Percentiles rank a stretch among this genome's conserved stretches.
Evolutionary conservation across 2,888 invertebrate genomes (phyloP).

Genomic region (Diploptera punctata): DNA sequence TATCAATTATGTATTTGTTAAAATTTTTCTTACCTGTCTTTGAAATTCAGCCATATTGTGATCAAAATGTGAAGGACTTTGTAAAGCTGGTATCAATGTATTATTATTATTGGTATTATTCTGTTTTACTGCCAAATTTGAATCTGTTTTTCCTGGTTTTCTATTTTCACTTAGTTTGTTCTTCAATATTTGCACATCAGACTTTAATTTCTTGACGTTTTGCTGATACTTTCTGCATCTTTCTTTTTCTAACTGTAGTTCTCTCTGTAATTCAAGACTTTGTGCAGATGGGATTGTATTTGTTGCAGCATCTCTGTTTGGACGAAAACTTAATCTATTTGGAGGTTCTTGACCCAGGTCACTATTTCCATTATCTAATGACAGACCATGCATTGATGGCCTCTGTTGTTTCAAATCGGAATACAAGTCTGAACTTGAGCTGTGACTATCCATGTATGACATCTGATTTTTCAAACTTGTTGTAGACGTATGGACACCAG

Average conservation of each 20-base stretch:
- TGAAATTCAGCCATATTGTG: constrained; percentile 29
- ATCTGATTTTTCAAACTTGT: neutral
- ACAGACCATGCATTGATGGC: neutral
- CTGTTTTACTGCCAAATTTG: constrained; percentile 23
- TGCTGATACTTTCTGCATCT: constrained; percentile 36
- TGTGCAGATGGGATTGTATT: constrained; percentile 30
- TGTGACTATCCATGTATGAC: neutral
- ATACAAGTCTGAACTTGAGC: neutral
- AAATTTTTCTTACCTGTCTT: constrained; percentile 41
- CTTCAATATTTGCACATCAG: constrained; percentile 30
- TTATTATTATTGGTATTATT: constrained; percentile 16
- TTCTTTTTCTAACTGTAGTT: constrained; percentile 40
- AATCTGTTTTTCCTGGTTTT: constrained; percentile 25
- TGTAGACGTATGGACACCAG: neutral
- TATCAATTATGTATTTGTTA: too few relatives aligned
- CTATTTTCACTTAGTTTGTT: constrained; percentile 28
- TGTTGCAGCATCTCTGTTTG: constrained; percentile 37
- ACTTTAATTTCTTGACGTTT: constrained; percentile 34
- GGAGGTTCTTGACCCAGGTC: neutral
- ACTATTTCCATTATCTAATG: neutral
- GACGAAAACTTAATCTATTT: neutral
- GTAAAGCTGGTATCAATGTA: constrained; percentile 4
- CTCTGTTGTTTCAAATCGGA: neutral
- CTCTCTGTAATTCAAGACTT: constrained; percentile 34
- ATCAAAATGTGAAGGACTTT: constrained; percentile 32